Evolutionary conservation across 2,888 invertebrate genomes (phyloP).

Genomic region (Stenurella melanura): DNA sequence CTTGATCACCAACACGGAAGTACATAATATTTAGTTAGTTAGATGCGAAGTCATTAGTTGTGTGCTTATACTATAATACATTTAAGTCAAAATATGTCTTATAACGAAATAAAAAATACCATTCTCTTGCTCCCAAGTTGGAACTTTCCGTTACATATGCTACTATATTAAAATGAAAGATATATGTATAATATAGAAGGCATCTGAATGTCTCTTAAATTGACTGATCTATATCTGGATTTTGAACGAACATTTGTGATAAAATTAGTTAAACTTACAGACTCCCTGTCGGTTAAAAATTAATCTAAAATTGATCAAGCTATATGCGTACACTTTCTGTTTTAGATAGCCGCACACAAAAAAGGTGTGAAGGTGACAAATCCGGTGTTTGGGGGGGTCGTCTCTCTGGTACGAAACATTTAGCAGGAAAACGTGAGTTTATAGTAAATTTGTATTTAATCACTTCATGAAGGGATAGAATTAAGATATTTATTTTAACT

Average conservation of each 20-base stretch:
- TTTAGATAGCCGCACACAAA: not conserved
- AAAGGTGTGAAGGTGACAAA: not conserved
- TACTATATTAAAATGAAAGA: too few relatives aligned
- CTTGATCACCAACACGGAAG: too few relatives aligned
- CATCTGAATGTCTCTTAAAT: too few relatives aligned
- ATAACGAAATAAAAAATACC: not conserved
- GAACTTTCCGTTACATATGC: too few relatives aligned
- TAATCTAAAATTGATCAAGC: not conserved
- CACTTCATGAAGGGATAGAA: not conserved
- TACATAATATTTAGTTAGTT: too few relatives aligned
- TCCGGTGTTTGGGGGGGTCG: not conserved
- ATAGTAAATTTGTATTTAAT: not conserved
- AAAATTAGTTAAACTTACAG: not conserved
- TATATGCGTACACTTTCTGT: not conserved
- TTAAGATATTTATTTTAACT: not conserved
- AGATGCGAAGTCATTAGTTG: too few relatives aligned
- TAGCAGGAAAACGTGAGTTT: not conserved
- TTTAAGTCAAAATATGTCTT: too few relatives aligned
- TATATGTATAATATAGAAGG: not conserved
- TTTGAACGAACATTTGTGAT: not conserved
- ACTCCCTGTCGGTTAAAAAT: not conserved
- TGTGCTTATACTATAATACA: too few relatives aligned
- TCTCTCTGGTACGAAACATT: not conserved
- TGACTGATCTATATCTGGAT: not conserved
- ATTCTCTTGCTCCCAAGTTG: too few relatives aligned